Percentiles rank a stretch among this genome's conserved stretches.
Evolutionary conservation across 2,113 vertebrate genomes (phyloP).

Genomic region (Mirounga angustirostris): DNA sequence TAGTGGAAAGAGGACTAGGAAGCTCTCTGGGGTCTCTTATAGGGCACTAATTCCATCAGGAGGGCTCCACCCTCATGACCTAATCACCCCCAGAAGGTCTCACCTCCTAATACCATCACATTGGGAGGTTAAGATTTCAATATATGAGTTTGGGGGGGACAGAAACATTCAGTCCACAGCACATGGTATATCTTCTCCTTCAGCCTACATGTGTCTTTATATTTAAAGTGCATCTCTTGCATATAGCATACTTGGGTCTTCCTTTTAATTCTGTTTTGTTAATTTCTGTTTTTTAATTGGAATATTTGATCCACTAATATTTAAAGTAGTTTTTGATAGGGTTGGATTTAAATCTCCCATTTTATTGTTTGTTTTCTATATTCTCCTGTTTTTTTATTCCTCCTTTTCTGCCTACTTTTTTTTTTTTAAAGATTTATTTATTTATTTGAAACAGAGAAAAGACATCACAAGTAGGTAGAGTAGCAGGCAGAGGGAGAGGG

Average conservation of each 20-base stretch:
- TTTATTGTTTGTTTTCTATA: not conserved
- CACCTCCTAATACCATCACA: not conserved
- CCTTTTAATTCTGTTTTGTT: not conserved
- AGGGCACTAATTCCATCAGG: not conserved
- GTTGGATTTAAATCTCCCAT: not conserved
- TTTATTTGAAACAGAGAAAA: not conserved
- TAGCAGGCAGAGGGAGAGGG: not conserved
- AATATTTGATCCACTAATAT: not conserved
- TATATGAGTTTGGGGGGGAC: not conserved
- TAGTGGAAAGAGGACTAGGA: not conserved
- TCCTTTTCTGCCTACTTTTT: not conserved
- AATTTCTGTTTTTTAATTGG: not conserved
- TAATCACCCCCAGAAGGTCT: not conserved
- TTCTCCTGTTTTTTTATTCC: not conserved
- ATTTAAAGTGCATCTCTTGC: not conserved
- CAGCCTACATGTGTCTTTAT: not conserved
- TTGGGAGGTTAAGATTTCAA: not conserved
- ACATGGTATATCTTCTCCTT: not conserved
- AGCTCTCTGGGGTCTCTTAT: not conserved
- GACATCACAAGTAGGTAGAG: too few species aligned
- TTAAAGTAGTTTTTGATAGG: not conserved
- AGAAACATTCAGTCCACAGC: not conserved
- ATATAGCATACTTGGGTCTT: not conserved
- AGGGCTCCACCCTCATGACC: not conserved
- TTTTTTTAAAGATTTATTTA: not conserved